A percentile compares a stretch with the other conserved stretches of the same genome.
phyloP scores from a whole-genome alignment of 2,888 invertebrate species.

The Tenthredo scrophulariae region DNA sequence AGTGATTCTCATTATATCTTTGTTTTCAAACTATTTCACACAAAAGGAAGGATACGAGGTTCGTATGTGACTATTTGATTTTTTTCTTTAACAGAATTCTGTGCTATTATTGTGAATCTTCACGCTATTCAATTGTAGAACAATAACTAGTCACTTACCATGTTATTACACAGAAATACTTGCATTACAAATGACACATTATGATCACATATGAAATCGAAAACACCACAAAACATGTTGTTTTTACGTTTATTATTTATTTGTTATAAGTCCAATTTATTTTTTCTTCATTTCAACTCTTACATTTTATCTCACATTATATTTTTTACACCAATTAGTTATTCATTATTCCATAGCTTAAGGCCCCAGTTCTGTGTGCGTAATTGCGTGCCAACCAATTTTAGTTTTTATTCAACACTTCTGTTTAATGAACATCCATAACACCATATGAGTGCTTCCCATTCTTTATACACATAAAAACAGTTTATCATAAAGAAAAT shows the following conservation, averaged over 20 bases:
- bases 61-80: conserved; percentile 77
- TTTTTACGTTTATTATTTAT: not conserved
- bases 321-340: not conserved
- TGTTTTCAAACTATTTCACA: conserved; percentile 55
- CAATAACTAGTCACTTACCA: not conserved
- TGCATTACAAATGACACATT: conserved; percentile 4
- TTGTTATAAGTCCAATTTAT: not conserved
- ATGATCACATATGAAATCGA: conserved; percentile 40
- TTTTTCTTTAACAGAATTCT: conserved; percentile 19
- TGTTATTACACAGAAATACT: conserved; percentile 2
- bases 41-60: conserved; percentile 83
- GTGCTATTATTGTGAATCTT: conserved; percentile 38
- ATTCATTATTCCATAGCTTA: not conserved
- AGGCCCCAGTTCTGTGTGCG: not conserved
- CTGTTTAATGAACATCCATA: not conserved
- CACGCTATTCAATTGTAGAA: not conserved
- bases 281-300: not conserved
- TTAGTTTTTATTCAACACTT: not conserved
- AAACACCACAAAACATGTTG: conserved; percentile 40
- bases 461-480: not conserved
- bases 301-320: not conserved
- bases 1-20: conserved; percentile 45
- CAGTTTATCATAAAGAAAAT: not conserved
- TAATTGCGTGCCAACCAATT: not conserved
- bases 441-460: not conserved